phyloP scores from a whole-genome alignment of 1,140 invertebrate species.

The Stegodyphus dumicola region DNA sequence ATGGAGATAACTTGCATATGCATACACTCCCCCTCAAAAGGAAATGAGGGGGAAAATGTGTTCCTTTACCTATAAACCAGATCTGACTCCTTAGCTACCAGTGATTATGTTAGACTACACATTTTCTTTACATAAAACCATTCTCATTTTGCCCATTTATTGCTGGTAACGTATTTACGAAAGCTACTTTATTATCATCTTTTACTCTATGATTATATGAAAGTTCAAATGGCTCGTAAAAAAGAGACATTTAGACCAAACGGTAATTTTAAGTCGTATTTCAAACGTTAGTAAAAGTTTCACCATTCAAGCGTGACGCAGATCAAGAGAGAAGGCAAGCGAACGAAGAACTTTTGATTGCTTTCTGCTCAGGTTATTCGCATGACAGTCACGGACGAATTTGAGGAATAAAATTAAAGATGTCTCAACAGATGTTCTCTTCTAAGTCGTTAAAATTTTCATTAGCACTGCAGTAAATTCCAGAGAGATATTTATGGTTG shows the following conservation, averaged over 20 bases:
- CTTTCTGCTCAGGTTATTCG: background rate
- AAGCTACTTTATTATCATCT: background rate
- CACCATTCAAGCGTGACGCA: background rate
- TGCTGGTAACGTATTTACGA: too few species aligned
- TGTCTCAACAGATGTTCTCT: slow-evolving; percentile 10
- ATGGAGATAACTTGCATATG: too few species aligned
- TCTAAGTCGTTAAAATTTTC: slow-evolving; percentile 38
- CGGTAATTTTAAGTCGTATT: slow-evolving; percentile 26
- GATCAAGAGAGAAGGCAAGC: too few species aligned
- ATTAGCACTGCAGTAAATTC: slow-evolving; percentile 20
- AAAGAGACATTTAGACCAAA: slow-evolving; percentile 3
- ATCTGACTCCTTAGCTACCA: too few species aligned
- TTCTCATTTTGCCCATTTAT: too few species aligned
- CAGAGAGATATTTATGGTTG: slow-evolving; percentile 12
- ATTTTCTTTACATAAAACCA: too few species aligned
- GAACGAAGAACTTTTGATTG: too few species aligned
- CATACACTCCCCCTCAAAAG: too few species aligned
- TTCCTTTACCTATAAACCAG: too few species aligned
- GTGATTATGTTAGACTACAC: too few species aligned
- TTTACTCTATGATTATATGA: background rate
- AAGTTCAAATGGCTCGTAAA: slow-evolving; percentile 11
- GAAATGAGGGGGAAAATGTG: too few species aligned
- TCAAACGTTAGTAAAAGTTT: slow-evolving; percentile 12
- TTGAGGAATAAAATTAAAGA: slow-evolving; percentile 9
- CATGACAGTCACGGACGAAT: slow-evolving; percentile 17